Base-by-base conservation (phyloP, 2,888 invertebrate species). In the Plebejus argus region DNA sequence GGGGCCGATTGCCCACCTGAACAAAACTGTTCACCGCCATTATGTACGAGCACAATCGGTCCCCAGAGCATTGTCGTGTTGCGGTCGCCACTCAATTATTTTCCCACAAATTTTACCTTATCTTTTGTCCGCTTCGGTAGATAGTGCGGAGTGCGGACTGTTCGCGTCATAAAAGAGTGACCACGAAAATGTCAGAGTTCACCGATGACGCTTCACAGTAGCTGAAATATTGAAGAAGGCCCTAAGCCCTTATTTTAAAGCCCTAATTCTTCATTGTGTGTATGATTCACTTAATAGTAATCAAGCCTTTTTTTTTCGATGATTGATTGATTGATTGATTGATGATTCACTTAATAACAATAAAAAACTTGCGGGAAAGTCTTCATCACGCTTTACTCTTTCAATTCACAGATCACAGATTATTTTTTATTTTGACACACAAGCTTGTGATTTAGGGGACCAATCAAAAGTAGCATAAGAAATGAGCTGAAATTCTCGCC, bases 51-150 rank as follows among this genome's bases (percentile, higher is more conserved):
- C 28, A 33, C 66, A 66, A 66, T 66, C 66, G 66, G 66, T 23
- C 66, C 28, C 66, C 6, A 28, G 66, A 66, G 66, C 66, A 66
- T 66, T 66, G 28, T 66, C 10, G 23, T 1, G 66, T 15, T 33
- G 28, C 28, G 66, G 28, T 66, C 66, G 66, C 66, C 66, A 66
- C 66, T 66, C 61, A 66, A 66, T 66, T 66, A 66, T 66, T 33
- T 66, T 66, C 66, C 66, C 66, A 66, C 66, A 23, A 61, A 61
- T 61, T 23, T 28, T 66, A 66, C 7, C 15, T 66, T 15, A 58
- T 58, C 58, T 58, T 58, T 58, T 58, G 58, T 58, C 8, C 18
- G 58, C 18, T 56, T n/a, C 20, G 10, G 58, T 58, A 58, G 20
- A 58, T 20, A 58, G 20, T 10, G 20, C 20, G 28, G 28, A 28